Base-by-base conservation (phyloP, 2,797 vertebrate species). In the Hybognathus amarus region DNA sequence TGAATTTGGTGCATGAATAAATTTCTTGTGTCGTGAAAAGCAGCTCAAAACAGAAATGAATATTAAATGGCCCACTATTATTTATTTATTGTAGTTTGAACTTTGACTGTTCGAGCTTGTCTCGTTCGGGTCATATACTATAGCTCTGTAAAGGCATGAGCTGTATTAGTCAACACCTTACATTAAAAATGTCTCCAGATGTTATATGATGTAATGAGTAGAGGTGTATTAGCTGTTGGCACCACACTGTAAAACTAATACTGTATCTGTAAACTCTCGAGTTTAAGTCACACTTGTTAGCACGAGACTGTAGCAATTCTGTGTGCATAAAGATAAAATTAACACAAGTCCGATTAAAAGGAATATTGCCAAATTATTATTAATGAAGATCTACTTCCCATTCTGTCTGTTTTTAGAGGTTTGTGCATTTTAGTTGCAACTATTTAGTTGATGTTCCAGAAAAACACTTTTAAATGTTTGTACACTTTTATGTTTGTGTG, bases 81-180 rank as follows among this genome's bases (percentile, higher is more conserved):
- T 83, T 83, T 87, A 73, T 87, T 83, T 87, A 77, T 63, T 77
- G 33, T 82, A 75, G 81, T 40, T 80, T 67, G 47, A 78, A 75
- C 70, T 38, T 50, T 85, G 47, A 18, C 68, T 42, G 45, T 36
- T n/a, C 8, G 42, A 73, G 42, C 15, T 22, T 74, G 61, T 64
- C 12, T 75, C n/a, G 3, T 22, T 47, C 27, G 24, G 40, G 18
- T 47, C 42, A 63, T 24, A 27, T n/a, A n/a, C n/a, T n/a, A n/a
- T 40, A 50, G 22, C 40, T 75, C 50, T 74, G 38, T 73, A 82
- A 24, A 52, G 30, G 27, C 56, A 36, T 52, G 79, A 74, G 40
- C 42, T 52, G 70, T 64, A 64, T 40, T 15, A n/a, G 70, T 40
- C 15, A 27, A 30, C 61, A 74, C 17, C 33, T 67, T 76, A 76